Evolutionary conservation across 30 jellyfish, hydroid and myxozoan species (phyloP).

Genomic region (Turritopsis dohrnii): DNA sequence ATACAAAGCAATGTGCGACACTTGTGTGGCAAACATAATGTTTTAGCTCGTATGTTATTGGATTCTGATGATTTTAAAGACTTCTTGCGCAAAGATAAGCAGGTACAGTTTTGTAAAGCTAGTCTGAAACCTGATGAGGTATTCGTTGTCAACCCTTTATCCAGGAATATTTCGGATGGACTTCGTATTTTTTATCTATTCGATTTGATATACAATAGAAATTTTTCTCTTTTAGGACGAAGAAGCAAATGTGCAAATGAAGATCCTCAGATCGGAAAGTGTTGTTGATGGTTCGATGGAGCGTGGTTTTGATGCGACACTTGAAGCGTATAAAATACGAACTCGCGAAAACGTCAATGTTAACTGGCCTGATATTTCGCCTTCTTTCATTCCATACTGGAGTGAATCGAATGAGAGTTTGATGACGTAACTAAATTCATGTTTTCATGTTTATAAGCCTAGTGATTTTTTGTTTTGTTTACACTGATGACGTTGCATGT

Average conservation of each 20-base stretch:
- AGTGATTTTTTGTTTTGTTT: no score
- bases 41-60: slow-evolving; percentile 18
- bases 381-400: slow-evolving; percentile 25
- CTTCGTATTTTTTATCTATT: no score
- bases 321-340: slow-evolving; percentile 17
- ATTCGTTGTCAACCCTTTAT: no score
- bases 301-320: slow-evolving; percentile 8
- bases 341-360: not conserved
- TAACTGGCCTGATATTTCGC: not conserved
- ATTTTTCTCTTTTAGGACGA: slow-evolving; percentile 8
- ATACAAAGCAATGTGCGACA: slow-evolving; percentile 54
- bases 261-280: not conserved
- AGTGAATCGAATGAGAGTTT: slow-evolving; percentile 12
- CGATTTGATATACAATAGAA: no score
- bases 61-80: not conserved
- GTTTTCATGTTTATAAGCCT: no score
- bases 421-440: no score
- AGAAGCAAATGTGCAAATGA: not conserved
- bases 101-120: no score
- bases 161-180: no score
- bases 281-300: not conserved
- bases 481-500: no score
- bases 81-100: not conserved
- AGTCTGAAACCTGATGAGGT: no score
- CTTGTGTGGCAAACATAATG: slow-evolving; percentile 50